Evolutionary conservation across 2,888 invertebrate species (phyloP).

Genomic region (Cactoblastis cactorum): DNA sequence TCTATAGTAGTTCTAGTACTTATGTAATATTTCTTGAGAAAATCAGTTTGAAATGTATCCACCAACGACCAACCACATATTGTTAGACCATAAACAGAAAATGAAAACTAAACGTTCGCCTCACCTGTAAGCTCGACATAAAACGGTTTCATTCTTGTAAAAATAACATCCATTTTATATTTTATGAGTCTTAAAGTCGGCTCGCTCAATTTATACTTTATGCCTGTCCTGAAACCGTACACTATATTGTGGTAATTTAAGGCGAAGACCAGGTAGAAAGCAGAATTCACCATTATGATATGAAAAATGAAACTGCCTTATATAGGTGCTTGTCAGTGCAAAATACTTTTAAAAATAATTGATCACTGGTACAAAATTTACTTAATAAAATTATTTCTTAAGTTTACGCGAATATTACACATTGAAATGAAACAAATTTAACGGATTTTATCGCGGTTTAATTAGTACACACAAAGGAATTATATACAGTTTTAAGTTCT

Average conservation of each 20-base stretch:
- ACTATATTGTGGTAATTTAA: slow-evolving; percentile 7
- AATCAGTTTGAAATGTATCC: neutral
- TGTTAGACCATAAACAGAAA: slow-evolving; percentile 10
- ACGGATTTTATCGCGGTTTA: too few relatives aligned
- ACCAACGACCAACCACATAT: neutral
- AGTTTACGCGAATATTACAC: too few relatives aligned
- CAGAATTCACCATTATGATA: neutral
- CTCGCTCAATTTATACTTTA: slow-evolving; percentile 38
- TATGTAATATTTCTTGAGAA: too few relatives aligned
- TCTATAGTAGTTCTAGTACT: too few relatives aligned
- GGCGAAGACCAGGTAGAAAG: neutral
- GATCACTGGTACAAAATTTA: too few relatives aligned
- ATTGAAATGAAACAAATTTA: too few relatives aligned
- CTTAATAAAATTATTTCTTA: too few relatives aligned
- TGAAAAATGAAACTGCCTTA: too few relatives aligned
- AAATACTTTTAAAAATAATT: too few relatives aligned
- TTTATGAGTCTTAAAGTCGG: slow-evolving; percentile 41
- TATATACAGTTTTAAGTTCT: too few relatives aligned
- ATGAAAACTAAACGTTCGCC: slow-evolving; percentile 31
- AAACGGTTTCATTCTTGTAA: slow-evolving; percentile 38
- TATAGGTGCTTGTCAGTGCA: too few relatives aligned
- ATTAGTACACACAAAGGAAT: too few relatives aligned
- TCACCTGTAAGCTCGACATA: slow-evolving; percentile 28
- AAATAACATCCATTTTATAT: slow-evolving; percentile 39
- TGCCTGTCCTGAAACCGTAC: slow-evolving; percentile 20